Conservation (phyloP, 2,888 invertebrate genomes). For the Drosophila pseudotalamancana region DNA sequence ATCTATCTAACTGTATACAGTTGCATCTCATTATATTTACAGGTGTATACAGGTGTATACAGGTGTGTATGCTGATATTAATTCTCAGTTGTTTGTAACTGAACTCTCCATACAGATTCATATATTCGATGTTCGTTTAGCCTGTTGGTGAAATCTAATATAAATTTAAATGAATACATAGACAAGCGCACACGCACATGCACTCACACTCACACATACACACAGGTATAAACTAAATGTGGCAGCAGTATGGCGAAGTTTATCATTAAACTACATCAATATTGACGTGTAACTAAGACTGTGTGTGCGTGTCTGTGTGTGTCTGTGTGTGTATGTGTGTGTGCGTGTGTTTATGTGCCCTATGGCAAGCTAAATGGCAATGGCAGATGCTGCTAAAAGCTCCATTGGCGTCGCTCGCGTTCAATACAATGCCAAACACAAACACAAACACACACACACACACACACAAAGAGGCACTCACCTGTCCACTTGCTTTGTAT, state of each 20-base stretch:
- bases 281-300: conserved; percentile 9
- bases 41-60: neutral
- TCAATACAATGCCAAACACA: conserved; percentile 57
- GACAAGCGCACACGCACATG: conserved; percentile 9
- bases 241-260: conserved; percentile 50
- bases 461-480: neutral
- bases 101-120: conserved; percentile 7
- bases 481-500: conserved; percentile 1
- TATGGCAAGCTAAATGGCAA: conserved; percentile 27
- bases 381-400: conserved; percentile 25
- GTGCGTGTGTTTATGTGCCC: conserved; percentile 6
- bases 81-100: conserved; percentile 4
- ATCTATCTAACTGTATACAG: too few relatives aligned
- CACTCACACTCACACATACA: neutral
- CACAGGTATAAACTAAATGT: conserved; percentile 10
- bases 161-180: conserved; percentile 44
- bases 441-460: neutral
- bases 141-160: neutral
- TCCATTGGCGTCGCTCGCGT: neutral
- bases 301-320: neutral
- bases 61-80: conserved; percentile 12
- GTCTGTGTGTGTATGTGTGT: neutral
- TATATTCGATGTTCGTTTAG: conserved; percentile 13
- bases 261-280: conserved; percentile 61
- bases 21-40: neutral